phyloP scores from a whole-genome alignment of 1,140 invertebrate species.

The Gonatopus flavifemur region DNA sequence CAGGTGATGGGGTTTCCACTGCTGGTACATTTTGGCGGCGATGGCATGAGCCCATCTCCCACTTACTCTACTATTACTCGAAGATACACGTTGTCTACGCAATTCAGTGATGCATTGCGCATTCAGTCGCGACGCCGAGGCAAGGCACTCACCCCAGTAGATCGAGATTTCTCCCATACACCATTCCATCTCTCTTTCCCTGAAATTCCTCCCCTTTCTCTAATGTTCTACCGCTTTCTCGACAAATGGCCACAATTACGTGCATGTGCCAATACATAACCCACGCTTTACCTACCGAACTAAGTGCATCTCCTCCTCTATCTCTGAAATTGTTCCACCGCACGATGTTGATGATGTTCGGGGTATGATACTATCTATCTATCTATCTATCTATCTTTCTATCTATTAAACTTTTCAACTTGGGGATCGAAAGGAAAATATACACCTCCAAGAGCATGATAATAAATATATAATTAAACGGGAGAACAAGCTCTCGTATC shows the following conservation, averaged over 20 bases:
- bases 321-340: constrained; percentile 27
- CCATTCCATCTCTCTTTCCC: constrained; percentile 4
- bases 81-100: constrained; percentile 46
- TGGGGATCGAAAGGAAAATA: too few relatives aligned
- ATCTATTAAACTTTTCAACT: too few relatives aligned
- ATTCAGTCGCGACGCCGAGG: constrained; percentile 34
- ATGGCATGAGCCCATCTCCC: constrained; percentile 9
- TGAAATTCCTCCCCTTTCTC: constrained; percentile 8
- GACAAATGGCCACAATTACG: constrained; percentile 52
- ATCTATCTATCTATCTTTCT: background rate
- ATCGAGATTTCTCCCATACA: constrained; percentile 10
- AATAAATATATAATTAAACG: too few relatives aligned
- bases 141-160: constrained; percentile 32
- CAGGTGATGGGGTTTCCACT: too few relatives aligned
- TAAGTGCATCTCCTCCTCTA: constrained; percentile 5
- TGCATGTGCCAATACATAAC: constrained; percentile 45
- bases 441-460: too few relatives aligned
- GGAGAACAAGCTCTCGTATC: too few relatives aligned
- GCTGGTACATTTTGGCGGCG: constrained; percentile 28
- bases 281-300: constrained; percentile 16
- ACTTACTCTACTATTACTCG: constrained; percentile 36
- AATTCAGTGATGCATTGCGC: constrained; percentile 50
- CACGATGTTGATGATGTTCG: constrained; percentile 16
- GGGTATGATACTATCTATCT: constrained; percentile 3
- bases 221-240: constrained; percentile 28